Base-by-base conservation (phyloP, 2,113 vertebrate genomes). In the Sardina pilchardus region DNA sequence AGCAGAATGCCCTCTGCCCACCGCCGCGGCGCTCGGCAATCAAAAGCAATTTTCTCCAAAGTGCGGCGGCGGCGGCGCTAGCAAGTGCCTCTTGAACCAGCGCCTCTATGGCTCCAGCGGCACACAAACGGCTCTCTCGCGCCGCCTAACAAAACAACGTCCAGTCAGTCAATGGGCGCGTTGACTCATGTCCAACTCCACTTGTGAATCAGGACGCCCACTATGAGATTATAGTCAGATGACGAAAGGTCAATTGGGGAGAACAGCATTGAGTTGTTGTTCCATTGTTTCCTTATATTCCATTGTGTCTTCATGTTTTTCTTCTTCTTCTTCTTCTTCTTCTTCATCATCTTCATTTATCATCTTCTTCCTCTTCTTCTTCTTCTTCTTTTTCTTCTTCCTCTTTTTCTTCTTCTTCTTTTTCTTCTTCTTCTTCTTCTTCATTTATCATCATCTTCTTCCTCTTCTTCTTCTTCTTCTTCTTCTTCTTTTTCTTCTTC, bases 41-140 rank as follows among this genome's bases (percentile, higher is more conserved):
- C 71, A 78, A 36, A 78, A 78, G 71, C 71, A 17, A 34, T 78
- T 78, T 78, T 78, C 26, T 78, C 71, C 30, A 36, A 78, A 34
- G 71, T 39, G 26, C 71, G 30, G 17, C 71, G 30, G 17, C 34
- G 6, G 24, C 21, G 21, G 21, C 53, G 53, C 53, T 24, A 24
- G 53, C 53, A 24, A 67, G 63, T 30, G 63, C 63, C 63, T 67
- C 24, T 30, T 67, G 24, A 67, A 67, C n/a, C n/a, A 26, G 26
- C 7, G 63, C 2, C 63, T 67, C 63, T 67, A 21, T 59, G 21
- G 53, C 24, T 59, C 53, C 21, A 78, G 16, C 16, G 39, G 71
- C 34, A 36, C 71, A 34, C 30, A 78, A 34, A 30, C 53, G 3
- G 21, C 39, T 78, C 26, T 36, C 14, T 36, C 9, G 14, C 10